Evolutionary conservation across 2,113 vertebrate genomes (phyloP), one percentile per base, ranked within the genome.

Genomic region (Eidolon helvum): DNA sequence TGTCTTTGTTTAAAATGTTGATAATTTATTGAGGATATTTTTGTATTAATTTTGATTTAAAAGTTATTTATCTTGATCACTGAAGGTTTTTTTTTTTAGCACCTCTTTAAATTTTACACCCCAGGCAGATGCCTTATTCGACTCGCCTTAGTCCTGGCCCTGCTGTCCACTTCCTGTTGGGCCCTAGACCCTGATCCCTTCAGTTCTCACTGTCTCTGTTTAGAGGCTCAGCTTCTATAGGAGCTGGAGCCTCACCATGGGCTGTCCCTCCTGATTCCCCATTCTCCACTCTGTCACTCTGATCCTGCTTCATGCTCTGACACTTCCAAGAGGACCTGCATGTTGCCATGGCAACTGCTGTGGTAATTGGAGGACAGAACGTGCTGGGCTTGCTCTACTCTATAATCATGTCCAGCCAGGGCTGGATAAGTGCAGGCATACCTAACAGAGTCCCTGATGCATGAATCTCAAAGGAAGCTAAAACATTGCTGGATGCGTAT

Each of bases 281-380:
- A 4, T 6, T 50, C 90, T 65, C 74, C 24, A 50, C 22, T 26
- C 75, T 10, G 35, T 66, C 59, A 50, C 59, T 38, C 69, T 57
- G 45, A 19, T 68, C 66, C 48, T 74, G 33, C 87, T 75, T 87
- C 74, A 45, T 71, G 57, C 57, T 83, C 48, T 35, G 53, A 69
- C 7, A 66, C 53, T 77, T 79, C 83, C 40, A 6, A 40, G 33
- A 94, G 85, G 65, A 35, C 35, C 83, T 26, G 2, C 21, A 68
- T 30, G 95, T 96, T 96, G 45, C 80, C 85, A 74, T 94, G 66
- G 95, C 80, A 90, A 90, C 91, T 15, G 57, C 38, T 8, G 10
- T 18, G 57, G 75, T 74, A 65, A 43, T 9, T 33, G 40, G 50
- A 38, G 50, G 82, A 75, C 78, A 74, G 91, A 63, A 30, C 28